Conservation (phyloP, 2,113 vertebrate genomes). For the Albula goreensis region DNA sequence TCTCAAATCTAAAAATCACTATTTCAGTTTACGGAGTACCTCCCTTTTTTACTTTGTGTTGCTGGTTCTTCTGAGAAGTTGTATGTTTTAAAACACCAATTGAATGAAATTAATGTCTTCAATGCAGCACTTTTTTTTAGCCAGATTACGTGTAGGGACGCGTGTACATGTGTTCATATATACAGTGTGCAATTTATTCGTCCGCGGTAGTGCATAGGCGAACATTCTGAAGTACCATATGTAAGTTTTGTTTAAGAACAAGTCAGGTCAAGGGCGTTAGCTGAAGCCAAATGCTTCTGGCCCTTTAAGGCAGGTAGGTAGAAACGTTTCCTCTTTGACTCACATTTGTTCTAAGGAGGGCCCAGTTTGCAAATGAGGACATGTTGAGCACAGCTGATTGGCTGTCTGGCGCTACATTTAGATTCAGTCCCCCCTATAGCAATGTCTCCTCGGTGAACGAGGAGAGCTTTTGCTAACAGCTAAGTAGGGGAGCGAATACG, state of each 20-base stretch:
- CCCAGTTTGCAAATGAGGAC: slow-evolving; percentile 42
- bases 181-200: not conserved
- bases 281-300: not conserved
- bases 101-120: too few relatives aligned
- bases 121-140: too few relatives aligned
- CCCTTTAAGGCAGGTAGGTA: slow-evolving; percentile 44
- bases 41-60: too few relatives aligned
- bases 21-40: too few relatives aligned
- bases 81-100: too few relatives aligned
- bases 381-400: slow-evolving; percentile 40
- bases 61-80: too few relatives aligned
- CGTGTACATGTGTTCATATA: too few relatives aligned
- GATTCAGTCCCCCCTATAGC: slow-evolving; percentile 7
- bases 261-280: not conserved
- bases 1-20: too few relatives aligned
- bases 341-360: slow-evolving; percentile 9
- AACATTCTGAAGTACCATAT: not conserved
- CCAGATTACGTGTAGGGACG: too few relatives aligned
- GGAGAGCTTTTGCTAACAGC: slow-evolving; percentile 28
- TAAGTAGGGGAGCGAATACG: slow-evolving; percentile 56
- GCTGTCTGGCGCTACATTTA: slow-evolving; percentile 41
- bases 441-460: not conserved
- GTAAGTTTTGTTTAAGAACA: not conserved
- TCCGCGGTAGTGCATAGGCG: not conserved
- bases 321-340: slow-evolving; percentile 35